Evolutionary conservation across 2,113 vertebrate genomes (phyloP).

Genomic region (Hiodon alosoides): DNA sequence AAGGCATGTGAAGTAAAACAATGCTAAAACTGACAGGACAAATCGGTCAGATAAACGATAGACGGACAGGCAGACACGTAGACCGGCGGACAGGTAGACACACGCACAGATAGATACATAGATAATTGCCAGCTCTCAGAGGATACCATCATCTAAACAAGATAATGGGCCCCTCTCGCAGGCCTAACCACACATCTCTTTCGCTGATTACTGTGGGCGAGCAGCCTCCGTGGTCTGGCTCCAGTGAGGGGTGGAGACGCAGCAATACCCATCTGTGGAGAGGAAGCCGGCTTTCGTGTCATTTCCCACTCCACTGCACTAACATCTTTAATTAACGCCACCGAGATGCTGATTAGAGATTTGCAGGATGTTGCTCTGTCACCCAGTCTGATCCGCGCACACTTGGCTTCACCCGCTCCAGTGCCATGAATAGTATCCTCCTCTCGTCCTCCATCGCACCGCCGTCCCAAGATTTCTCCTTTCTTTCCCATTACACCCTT

Average conservation of each 20-base stretch:
- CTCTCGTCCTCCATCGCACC: constrained; percentile 7
- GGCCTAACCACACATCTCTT: not conserved
- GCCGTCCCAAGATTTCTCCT: constrained; percentile 4
- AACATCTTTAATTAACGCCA: constrained; percentile 65
- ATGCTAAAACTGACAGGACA: too few relatives aligned
- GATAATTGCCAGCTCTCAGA: not conserved
- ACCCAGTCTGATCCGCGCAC: constrained; percentile 54
- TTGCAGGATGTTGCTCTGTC: constrained; percentile 54
- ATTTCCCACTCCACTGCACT: constrained; percentile 60
- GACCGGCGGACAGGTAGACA: too few relatives aligned
- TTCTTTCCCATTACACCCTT: constrained; percentile 16
- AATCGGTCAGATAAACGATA: too few relatives aligned
- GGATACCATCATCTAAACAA: constrained; percentile 8
- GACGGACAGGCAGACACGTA: too few relatives aligned
- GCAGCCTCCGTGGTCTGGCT: constrained; percentile 10
- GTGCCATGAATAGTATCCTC: not conserved
- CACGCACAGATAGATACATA: not conserved
- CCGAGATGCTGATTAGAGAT: constrained; percentile 58
- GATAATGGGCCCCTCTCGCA: constrained; percentile 19
- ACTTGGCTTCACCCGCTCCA: constrained; percentile 31
- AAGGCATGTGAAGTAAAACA: too few relatives aligned
- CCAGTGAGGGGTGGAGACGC: constrained; percentile 6
- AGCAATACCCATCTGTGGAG: constrained; percentile 48
- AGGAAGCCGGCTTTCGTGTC: constrained; percentile 56
- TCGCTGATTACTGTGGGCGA: not conserved